Conservation (phyloP, 2,113 vertebrate genomes). For the Paradisaea rubra region DNA sequence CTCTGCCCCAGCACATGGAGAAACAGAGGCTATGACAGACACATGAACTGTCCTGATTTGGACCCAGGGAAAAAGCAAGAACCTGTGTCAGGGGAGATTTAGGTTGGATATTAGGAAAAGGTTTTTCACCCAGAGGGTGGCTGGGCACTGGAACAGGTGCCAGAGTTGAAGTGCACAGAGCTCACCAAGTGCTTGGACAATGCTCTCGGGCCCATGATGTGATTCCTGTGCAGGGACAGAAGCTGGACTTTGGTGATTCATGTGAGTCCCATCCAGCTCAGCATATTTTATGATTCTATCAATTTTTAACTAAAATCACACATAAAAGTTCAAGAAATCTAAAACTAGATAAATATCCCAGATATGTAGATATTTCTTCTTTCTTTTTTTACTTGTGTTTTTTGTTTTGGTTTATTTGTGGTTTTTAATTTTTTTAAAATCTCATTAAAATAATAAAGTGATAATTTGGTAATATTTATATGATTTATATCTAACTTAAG, state of each 20-base stretch:
- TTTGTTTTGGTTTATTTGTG: not conserved
- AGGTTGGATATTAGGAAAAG: not conserved
- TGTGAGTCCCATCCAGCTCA: not conserved
- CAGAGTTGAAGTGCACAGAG: not conserved
- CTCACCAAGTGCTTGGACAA: not conserved
- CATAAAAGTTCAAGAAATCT: not conserved
- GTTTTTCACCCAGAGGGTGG: not conserved
- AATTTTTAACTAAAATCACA: not conserved
- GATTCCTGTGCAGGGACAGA: not conserved
- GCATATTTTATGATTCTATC: not conserved
- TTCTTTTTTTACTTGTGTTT: not conserved
- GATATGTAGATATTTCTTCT: not conserved
- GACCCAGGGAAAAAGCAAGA: not conserved
- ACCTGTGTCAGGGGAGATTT: too few relatives aligned
- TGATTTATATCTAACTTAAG: not conserved
- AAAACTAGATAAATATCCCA: not conserved
- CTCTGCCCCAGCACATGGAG: not conserved
- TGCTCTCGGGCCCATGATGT: rapidly evolving
- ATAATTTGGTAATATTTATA: not conserved
- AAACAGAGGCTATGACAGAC: not conserved
- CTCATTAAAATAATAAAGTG: not conserved
- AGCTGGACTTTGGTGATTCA: rapidly evolving
- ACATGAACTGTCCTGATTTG: not conserved
- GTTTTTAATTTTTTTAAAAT: not conserved
- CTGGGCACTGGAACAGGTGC: not conserved